Percentiles rank a stretch among this genome's conserved stretches.
Evolutionary conservation across 2,113 vertebrate species (phyloP).

Genomic region (Misgurnus anguillicaudatus): DNA sequence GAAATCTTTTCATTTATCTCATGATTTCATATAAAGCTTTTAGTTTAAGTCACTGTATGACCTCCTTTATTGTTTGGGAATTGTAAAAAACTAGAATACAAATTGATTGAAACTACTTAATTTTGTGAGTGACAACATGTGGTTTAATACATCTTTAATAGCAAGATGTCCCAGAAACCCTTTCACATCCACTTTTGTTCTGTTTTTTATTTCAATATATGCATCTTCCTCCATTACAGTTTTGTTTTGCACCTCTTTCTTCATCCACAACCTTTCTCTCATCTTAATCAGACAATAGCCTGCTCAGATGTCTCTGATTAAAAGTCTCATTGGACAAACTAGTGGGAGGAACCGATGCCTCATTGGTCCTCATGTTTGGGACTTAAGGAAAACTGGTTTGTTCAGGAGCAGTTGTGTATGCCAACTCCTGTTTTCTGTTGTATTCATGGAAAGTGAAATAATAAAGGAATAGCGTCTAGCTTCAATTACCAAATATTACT

Average conservation of each 20-base stretch:
- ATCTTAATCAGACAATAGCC: background rate
- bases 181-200: too few relatives aligned
- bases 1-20: too few relatives aligned
- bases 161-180: too few relatives aligned
- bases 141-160: too few relatives aligned
- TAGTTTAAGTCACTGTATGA: too few relatives aligned
- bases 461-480: background rate
- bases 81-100: too few relatives aligned
- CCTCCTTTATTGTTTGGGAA: too few relatives aligned
- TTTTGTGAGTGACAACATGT: too few relatives aligned
- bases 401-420: slow-evolving; percentile 20
- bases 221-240: background rate
- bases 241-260: background rate
- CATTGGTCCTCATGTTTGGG: slow-evolving; percentile 50
- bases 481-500: too few relatives aligned
- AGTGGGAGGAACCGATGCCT: slow-evolving; percentile 40
- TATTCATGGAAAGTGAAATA: background rate
- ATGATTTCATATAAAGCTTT: too few relatives aligned
- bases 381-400: slow-evolving; percentile 33
- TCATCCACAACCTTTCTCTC: background rate
- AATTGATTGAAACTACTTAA: too few relatives aligned
- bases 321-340: slow-evolving; percentile 58
- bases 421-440: slow-evolving; percentile 16
- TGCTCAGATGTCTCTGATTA: slow-evolving; percentile 31
- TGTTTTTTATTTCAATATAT: background rate